These are phyloP conservation scores for Cantharis nigra DNA, from an alignment of 2,888 invertebrate species.

Conservation along the genomic window DNA sequence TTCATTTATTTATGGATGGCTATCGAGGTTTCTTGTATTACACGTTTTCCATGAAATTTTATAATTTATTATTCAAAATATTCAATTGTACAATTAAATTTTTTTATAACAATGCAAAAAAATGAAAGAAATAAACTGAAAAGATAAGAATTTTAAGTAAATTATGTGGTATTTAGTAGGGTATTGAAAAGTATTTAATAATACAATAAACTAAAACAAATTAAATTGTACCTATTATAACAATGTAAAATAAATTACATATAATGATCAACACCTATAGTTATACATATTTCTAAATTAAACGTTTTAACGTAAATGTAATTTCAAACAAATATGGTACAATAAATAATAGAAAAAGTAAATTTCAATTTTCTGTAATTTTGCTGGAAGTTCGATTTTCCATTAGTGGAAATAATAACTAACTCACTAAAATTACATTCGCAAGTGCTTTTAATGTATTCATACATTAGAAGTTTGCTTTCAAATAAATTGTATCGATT, in stretches of 20 bases:
- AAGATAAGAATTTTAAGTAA: no score
- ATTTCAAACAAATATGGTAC: not conserved
- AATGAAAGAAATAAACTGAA: no score
- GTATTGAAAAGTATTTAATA: no score
- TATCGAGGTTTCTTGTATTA: no score
- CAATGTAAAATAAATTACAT: not conserved
- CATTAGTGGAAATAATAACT: conserved; percentile 24
- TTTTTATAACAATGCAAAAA: no score
- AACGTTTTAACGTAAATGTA: not conserved
- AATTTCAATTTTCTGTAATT: not conserved
- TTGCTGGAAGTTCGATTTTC: conserved; percentile 20
- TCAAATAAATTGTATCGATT: conserved; percentile 23
- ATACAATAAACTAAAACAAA: not conserved
- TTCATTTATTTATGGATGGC: no score
- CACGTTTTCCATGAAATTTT: no score
- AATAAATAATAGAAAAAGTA: not conserved
- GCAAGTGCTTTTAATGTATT: conserved; percentile 19
- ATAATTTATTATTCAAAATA: no score
- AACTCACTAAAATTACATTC: conserved; percentile 22
- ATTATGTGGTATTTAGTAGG: no score
- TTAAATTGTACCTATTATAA: not conserved
- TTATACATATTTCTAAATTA: not conserved
- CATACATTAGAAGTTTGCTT: conserved; percentile 13
- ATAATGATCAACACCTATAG: not conserved
- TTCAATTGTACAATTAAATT: no score